A percentile compares a stretch with the other conserved stretches of the same genome.
phyloP scores from a whole-genome alignment of 2,888 invertebrate species.

The Petrolisthes cinctipes region DNA sequence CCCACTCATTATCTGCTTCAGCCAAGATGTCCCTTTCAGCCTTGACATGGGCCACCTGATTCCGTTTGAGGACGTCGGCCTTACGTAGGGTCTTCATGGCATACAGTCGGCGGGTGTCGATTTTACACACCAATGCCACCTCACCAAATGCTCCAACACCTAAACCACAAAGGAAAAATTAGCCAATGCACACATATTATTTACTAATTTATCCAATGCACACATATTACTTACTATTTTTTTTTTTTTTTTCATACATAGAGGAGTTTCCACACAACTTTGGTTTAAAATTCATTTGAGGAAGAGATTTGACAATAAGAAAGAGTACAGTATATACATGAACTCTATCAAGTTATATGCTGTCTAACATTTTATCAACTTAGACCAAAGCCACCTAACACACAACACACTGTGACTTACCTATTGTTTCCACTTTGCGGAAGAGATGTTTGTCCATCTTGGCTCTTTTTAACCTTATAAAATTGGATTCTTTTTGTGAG shows the following conservation, averaged over 20 bases:
- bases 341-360: too few species aligned
- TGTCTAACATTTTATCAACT: too few species aligned
- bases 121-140: constrained; percentile 93
- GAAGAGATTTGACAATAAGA: too few species aligned
- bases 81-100: constrained; percentile 88
- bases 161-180: constrained; percentile 71
- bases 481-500: constrained; percentile 97
- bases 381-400: too few species aligned
- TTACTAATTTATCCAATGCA: too few species aligned
- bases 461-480: constrained; percentile 94
- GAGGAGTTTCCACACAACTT: too few species aligned
- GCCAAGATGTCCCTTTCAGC: constrained; percentile 99
- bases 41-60: constrained; percentile 88
- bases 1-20: constrained; percentile 99
- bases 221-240: not conserved
- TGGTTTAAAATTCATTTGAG: too few species aligned
- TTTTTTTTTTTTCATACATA: too few species aligned
- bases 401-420: constrained; percentile 57
- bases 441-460: constrained; percentile 99
- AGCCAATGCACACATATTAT: not conserved
- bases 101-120: constrained; percentile 94
- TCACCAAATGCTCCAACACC: constrained; percentile 99
- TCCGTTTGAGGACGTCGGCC: constrained; percentile 78
- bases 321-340: too few species aligned
- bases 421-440: constrained; percentile 79